Evolutionary conservation across 2,888 invertebrate genomes (phyloP).

Genomic region (Vannuccia rotundouncinata): DNA sequence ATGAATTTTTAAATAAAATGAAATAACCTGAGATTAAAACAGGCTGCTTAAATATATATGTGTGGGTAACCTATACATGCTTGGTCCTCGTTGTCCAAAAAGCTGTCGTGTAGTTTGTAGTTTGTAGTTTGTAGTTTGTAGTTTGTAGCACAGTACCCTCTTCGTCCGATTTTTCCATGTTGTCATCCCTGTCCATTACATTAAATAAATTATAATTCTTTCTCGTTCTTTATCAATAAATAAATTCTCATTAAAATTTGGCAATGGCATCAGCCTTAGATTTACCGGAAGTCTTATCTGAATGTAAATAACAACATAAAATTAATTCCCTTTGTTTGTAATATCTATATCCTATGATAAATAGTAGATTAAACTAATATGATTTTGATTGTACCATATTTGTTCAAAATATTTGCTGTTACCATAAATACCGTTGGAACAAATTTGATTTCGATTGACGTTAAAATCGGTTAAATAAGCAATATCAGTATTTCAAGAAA

Average conservation of each 20-base stretch:
- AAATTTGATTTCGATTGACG: neutral
- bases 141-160: neutral
- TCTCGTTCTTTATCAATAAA: no score
- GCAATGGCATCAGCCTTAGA: slow-evolving; percentile 16
- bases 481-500: slow-evolving; percentile 11
- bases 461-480: slow-evolving; percentile 9
- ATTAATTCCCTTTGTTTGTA: neutral
- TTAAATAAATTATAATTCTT: neutral
- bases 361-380: slow-evolving; percentile 18
- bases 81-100: neutral
- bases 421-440: slow-evolving; percentile 4
- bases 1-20: neutral
- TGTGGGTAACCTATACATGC: neutral
- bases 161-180: neutral
- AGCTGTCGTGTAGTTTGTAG: neutral
- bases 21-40: neutral
- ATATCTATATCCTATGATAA: slow-evolving; percentile 4
- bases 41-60: neutral
- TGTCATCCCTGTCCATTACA: neutral
- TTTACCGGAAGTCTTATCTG: slow-evolving; percentile 22
- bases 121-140: no score
- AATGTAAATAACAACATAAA: neutral
- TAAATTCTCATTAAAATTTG: no score
- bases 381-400: slow-evolving; percentile 21
- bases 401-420: slow-evolving; percentile 5